A percentile compares a stretch with the other conserved stretches of the same genome.
phyloP scores from a whole-genome alignment of 2,113 vertebrate genomes.

The Castor canadensis region DNA sequence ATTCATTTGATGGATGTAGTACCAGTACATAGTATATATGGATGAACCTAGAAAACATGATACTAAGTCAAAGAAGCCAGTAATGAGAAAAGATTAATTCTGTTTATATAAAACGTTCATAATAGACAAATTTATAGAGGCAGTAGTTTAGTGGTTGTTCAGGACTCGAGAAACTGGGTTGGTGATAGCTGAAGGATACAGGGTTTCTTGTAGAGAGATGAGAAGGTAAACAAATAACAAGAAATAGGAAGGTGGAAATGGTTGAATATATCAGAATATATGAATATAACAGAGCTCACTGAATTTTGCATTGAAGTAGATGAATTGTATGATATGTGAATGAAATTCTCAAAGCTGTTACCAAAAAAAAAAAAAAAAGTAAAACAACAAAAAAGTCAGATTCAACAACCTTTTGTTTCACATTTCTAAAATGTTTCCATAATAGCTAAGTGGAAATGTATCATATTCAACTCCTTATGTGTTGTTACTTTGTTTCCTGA shows the following conservation, averaged over 20 bases:
- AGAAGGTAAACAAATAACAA: no score
- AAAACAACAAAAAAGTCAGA: not conserved
- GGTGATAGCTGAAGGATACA: not conserved
- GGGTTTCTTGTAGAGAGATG: not conserved
- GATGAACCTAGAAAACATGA: not conserved
- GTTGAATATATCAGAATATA: not conserved
- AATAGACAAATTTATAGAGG: not conserved
- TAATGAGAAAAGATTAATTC: not conserved
- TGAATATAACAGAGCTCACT: not conserved
- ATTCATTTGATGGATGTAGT: not conserved
- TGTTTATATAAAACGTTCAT: not conserved
- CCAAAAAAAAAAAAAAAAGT: no score
- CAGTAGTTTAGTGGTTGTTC: not conserved
- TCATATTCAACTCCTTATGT: not conserved
- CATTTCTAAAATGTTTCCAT: not conserved
- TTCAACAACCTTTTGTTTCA: conserved; percentile 11
- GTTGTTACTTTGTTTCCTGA: conserved; percentile 5
- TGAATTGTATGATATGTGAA: no score
- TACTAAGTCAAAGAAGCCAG: no score
- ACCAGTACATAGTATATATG: not conserved
- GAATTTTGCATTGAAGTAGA: not conserved
- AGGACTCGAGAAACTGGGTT: not conserved
- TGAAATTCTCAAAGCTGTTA: not conserved
- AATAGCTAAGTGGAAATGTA: not conserved
- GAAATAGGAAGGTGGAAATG: not conserved